Base-by-base conservation (phyloP, 2,888 invertebrate genomes). In the Caenorhabditis sp. region DNA sequence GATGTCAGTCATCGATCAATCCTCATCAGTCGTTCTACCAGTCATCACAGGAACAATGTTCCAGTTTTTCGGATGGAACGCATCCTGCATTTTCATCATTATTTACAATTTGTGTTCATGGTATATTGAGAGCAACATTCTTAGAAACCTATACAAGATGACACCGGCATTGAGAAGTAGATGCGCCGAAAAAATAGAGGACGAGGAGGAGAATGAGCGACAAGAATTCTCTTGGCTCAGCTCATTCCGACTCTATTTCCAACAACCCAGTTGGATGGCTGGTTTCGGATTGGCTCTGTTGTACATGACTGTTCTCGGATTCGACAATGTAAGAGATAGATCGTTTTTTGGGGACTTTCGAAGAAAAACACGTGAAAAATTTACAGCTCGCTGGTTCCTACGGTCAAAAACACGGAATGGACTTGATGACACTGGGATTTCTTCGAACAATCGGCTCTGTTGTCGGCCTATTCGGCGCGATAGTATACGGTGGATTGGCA, bases 221-320 rank as follows among this genome's bases (percentile, higher is more conserved):
- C 24, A 10, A 12, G 12, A 10, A 55, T 55, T 17, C 26, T 26
- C 26, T 26, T 55, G 19, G 14, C 10, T 36, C 8, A 53, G 36
- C 5, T 58, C 75, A 1, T 68, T 71, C 58, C 37, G 31, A 12
- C 57, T 63, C 4, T 83, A 81, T 57, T 72, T 69, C 59, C 62
- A 66, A 4, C 84, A 84, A 59, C 62, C 62, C 12, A 78, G 79
- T 43, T 80, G 76, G 62, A 65, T 77, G 6, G 80, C 85, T 0
- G 83, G 81, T 24, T 74, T 85, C 57, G 82, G 81, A 1, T 64
- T 85, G 23, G 66, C 84, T n/a, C 70, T 85, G 1, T 76, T 85
- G 10, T 85, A 78, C 69, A 78, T 85, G 77, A 85, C 85, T 8
- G 85, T 85, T 50, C 75, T 85, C 3, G 85, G 84, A 37, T 85